Evolutionary conservation across 2,797 vertebrate genomes (phyloP), one percentile per base, ranked within the genome.

Genomic region (Takifugu ocellatus): DNA sequence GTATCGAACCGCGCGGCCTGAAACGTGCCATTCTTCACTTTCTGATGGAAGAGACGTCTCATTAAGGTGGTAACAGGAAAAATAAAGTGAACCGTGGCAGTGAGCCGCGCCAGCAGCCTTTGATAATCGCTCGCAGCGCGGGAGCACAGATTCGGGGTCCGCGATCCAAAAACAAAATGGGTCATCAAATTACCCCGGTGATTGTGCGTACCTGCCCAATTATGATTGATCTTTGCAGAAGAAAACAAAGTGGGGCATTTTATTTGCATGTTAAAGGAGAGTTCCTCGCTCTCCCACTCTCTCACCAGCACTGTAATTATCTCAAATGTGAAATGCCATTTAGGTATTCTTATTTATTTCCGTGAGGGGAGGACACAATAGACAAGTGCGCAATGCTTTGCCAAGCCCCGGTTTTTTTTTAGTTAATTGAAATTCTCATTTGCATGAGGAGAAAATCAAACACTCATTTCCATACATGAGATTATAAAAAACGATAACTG

Each of bases 371-470:
- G 87, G 89, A 89, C 86, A 90, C 82, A 88, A 89, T 83, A 83
- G 74, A 85, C 77, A 74, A 70, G 77, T 55, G 9, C 9, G 68
- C 78, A 81, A 78, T n/a, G 74, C 81, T 80, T 84, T 84, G 89
- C 87, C 90, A 89, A 89, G 84, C 82, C 76, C 79, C 77, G 78
- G 83, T 75, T 74, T 86, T 87, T 88, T 79, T 33, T 51, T 51
- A 67, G 81, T 91, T 92, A 92, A 92, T 90, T 92, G 89, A 91
- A 92, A 92, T 89, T 90, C 91, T 87, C 82, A 92, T 92, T 91
- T 92, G 91, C 89, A 91, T 91, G 84, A 90, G 82, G 84, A 82
- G 82, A 88, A 91, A 91, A 91, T 91, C 90, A 91, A 92, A 91
- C 86, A 89, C 84, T 90, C 84, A 92, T 92, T 92, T 91, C 84